Percentiles rank a stretch among this genome's conserved stretches.
These are phyloP conservation scores for Papilio aristodemus DNA, from an alignment of 1,140 invertebrate species.

Conservation along the genomic window DNA sequence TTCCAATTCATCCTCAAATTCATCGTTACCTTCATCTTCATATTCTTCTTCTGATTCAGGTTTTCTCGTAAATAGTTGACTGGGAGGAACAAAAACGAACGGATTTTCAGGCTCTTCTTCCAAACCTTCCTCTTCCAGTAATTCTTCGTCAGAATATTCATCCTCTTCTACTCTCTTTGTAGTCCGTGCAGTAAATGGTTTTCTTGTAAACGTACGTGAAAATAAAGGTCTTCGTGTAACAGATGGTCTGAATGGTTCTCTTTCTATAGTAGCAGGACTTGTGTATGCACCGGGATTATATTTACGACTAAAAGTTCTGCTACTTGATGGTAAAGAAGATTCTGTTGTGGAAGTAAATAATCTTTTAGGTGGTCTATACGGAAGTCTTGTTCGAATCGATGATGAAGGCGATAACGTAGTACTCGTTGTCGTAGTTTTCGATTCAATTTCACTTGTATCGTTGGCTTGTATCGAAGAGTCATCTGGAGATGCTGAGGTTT, in stretches of 20 bases:
- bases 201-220: slow-evolving; percentile 64
- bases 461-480: slow-evolving; percentile 12
- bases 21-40: slow-evolving; percentile 57
- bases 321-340: slow-evolving; percentile 61
- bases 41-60: slow-evolving; percentile 62
- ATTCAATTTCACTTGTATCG: slow-evolving; percentile 29
- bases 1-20: slow-evolving; percentile 55
- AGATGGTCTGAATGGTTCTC: slow-evolving; percentile 53
- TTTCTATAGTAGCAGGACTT: slow-evolving; percentile 65
- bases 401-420: slow-evolving; percentile 55
- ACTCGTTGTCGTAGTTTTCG: slow-evolving; percentile 56
- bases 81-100: slow-evolving; percentile 73
- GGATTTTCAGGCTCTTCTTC: slow-evolving; percentile 66
- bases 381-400: slow-evolving; percentile 57
- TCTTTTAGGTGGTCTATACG: slow-evolving; percentile 71
- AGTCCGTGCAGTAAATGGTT: slow-evolving; percentile 62
- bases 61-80: slow-evolving; percentile 71
- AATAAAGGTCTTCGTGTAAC: slow-evolving; percentile 65
- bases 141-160: slow-evolving; percentile 76
- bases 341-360: slow-evolving; percentile 73
- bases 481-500: slow-evolving; percentile 2
- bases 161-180: slow-evolving; percentile 69
- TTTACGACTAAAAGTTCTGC: slow-evolving; percentile 74
- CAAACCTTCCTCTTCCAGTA: slow-evolving; percentile 71
- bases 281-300: slow-evolving; percentile 77